Evolutionary conservation across 2,888 invertebrate genomes (phyloP), one percentile per base, ranked within the genome.

Genomic region (Chrysopilus asiliformis): DNA sequence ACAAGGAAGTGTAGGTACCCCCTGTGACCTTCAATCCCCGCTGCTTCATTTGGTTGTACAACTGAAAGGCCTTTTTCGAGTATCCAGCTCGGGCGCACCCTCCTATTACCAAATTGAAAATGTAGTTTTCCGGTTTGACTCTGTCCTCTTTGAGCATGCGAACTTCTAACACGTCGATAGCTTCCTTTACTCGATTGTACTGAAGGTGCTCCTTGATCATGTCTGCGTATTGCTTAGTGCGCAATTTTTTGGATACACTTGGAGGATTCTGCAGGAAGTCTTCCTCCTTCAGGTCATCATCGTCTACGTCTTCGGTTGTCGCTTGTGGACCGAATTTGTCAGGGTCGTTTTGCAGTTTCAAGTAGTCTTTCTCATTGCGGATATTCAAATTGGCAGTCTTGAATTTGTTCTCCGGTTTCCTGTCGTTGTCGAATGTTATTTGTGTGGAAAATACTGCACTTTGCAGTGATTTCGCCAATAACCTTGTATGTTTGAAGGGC

Each of bases 11-110:
- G 51, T 86, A 89, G 0, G 81, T 79, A 13, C 79, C 76, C 1
- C 71, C 73, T 17, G 75, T 77, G 0, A 77, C 74, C 44, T 67
- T 66, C 1, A 89, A 55, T 0, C 72, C 76, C 27, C 79, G 66
- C 52, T 75, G 74, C 51, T 82, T 85, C 85, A 93, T 85, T 56
- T 79, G 72, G 50, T 79, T 82, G 51, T 72, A 91, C 2, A 94
- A 66, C 47, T 73, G 71, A 55, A 90, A 91, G 2, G 89, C 87
- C 61, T 84, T 86, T 49, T 82, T 77, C 2, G 86, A 74, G 51
- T 86, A 84, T 0, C 94, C 94, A 2, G 76, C 78, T 48, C 75
- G 66, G 3, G 85, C 90, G 60, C 85, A 85, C 7, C 76, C 84
- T 40, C 79, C 76, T 41, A 95, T 79, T n/a, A 94, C 59, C 37